Evolutionary conservation across 1,140 invertebrate genomes (phyloP).

Genomic region (Adelges cooleyi): DNA sequence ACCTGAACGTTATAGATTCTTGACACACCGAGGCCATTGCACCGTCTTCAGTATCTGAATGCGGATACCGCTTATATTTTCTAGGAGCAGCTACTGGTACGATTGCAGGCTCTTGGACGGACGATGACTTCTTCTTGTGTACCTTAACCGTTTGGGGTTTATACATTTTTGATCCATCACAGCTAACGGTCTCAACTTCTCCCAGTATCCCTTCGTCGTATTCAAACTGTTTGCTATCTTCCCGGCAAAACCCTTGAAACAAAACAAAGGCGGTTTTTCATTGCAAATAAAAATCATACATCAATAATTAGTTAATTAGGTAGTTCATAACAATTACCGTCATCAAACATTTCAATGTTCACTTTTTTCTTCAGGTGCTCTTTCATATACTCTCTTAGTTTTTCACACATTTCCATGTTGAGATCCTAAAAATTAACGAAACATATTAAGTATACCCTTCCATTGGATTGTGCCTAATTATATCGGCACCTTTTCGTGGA

Average conservation of each 20-base stretch:
- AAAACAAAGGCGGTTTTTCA: no score
- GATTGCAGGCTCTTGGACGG: background rate
- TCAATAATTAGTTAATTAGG: no score
- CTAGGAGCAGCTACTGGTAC: background rate
- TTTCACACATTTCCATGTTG: conserved; percentile 10
- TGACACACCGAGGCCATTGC: conserved; percentile 41
- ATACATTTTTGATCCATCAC: conserved; percentile 1
- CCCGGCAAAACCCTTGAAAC: no score
- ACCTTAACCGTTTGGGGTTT: background rate
- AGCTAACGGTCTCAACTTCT: conserved; percentile 22
- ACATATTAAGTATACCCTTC: no score
- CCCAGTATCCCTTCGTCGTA: conserved; percentile 9
- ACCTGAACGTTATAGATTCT: conserved; percentile 6
- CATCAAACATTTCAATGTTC: conserved; percentile 30
- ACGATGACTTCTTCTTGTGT: background rate
- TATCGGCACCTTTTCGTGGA: background rate
- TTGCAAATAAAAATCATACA: no score
- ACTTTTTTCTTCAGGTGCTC: conserved; percentile 42
- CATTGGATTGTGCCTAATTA: no score
- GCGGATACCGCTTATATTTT: conserved; percentile 44
- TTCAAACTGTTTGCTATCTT: background rate
- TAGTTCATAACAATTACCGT: background rate
- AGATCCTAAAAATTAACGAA: conserved; percentile 27
- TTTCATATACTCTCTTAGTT: conserved; percentile 39
- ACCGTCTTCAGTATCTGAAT: conserved; percentile 48